These are phyloP conservation scores for Ormyrus pomaceus DNA, from an alignment of 2,888 invertebrate genomes.

Conservation along the genomic window DNA sequence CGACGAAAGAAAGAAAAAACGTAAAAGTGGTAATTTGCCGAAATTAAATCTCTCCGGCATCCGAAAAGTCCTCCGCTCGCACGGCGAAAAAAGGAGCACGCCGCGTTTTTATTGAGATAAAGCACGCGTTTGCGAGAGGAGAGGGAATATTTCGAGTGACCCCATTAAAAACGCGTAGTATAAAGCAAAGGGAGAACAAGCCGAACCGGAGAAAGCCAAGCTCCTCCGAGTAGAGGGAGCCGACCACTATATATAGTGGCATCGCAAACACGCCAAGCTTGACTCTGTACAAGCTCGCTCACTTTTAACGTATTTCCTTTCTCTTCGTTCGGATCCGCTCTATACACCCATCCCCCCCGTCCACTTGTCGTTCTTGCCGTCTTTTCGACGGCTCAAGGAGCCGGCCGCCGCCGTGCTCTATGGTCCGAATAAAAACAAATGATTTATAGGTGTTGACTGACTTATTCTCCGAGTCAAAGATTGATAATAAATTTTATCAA, in stretches of 20 bases:
- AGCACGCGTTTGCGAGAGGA: too few relatives aligned
- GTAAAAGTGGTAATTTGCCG: too few relatives aligned
- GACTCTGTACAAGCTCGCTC: background rate
- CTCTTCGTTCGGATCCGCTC: slow-evolving; percentile 18
- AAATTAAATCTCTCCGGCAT: too few relatives aligned
- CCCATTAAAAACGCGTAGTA: slow-evolving; percentile 1
- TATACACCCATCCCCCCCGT: background rate
- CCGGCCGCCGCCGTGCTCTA: background rate
- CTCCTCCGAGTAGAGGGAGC: too few relatives aligned
- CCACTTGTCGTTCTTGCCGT: slow-evolving; percentile 15
- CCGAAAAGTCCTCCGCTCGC: too few relatives aligned
- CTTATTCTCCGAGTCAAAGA: too few relatives aligned
- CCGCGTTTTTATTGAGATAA: too few relatives aligned
- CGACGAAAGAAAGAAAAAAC: too few relatives aligned
- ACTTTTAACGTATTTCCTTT: slow-evolving; percentile 53
- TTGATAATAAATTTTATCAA: too few relatives aligned
- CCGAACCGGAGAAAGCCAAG: slow-evolving; percentile 25
- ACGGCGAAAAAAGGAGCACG: too few relatives aligned
- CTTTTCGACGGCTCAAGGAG: slow-evolving; percentile 35
- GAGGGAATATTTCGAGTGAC: background rate
- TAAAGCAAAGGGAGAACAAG: slow-evolving; percentile 4
- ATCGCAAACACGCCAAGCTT: slow-evolving; percentile 28
- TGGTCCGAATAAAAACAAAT: slow-evolving; percentile 11
- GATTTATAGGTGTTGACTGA: background rate
- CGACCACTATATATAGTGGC: slow-evolving; percentile 18